Conservation (phyloP, 2,113 vertebrate species). For the Trochalopteron elliotii region DNA sequence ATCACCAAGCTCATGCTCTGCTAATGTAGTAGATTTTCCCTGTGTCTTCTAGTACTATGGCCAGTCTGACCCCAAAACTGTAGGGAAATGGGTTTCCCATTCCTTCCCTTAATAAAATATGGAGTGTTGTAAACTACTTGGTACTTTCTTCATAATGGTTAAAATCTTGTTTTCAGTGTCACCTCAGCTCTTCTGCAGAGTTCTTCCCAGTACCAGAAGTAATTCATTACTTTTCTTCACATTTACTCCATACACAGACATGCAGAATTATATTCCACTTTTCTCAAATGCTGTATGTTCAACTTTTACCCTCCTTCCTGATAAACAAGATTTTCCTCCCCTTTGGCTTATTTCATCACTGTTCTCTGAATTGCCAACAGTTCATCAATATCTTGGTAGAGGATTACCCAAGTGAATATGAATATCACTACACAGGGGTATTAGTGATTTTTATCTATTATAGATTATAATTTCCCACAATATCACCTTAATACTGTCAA, state of each 20-base stretch:
- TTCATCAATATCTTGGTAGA: not conserved
- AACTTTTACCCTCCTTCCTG: not conserved
- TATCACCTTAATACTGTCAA: not conserved
- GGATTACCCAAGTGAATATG: not conserved
- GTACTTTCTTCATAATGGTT: not conserved
- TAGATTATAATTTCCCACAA: not conserved
- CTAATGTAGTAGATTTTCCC: not conserved
- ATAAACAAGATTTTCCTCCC: not conserved
- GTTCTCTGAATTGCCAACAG: not conserved
- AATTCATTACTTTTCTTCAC: not conserved
- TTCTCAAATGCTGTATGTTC: not conserved
- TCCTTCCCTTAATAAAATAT: not conserved
- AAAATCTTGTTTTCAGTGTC: not conserved
- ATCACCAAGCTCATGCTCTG: not conserved
- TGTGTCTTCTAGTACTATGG: not conserved
- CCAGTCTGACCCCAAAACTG: not conserved
- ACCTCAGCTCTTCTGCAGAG: not conserved
- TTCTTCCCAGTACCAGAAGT: not conserved
- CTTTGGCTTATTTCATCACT: not conserved
- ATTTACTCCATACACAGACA: not conserved
- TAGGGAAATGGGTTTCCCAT: not conserved
- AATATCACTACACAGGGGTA: not conserved
- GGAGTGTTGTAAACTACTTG: not conserved
- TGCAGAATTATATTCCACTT: not conserved
- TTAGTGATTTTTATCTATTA: not conserved